Percentiles rank a stretch among this genome's conserved stretches.
Conservation (phyloP, 1,140 invertebrate genomes). For the Ostrea denselamellosa region DNA sequence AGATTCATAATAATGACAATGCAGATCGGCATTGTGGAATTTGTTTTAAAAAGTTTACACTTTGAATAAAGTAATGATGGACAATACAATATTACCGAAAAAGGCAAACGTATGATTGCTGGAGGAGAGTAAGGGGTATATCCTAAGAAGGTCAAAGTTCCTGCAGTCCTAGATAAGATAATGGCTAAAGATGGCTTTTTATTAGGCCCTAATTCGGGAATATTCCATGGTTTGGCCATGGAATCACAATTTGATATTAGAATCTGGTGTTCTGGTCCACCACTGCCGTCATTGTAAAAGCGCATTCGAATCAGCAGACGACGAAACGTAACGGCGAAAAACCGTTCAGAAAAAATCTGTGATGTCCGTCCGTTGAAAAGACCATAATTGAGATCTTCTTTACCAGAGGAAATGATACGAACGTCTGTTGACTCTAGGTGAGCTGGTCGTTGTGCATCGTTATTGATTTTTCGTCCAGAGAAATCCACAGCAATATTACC, state of each 20-base stretch:
- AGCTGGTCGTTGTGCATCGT: not conserved
- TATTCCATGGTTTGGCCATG: not conserved
- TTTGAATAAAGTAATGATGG: no score
- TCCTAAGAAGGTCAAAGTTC: conserved; percentile 16
- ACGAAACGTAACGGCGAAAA: not conserved
- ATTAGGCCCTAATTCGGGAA: not conserved
- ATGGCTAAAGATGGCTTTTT: not conserved
- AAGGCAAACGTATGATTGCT: conserved; percentile 5
- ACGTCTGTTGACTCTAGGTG: not conserved
- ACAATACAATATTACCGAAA: not conserved
- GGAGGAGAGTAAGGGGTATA: not conserved
- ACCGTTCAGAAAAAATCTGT: not conserved
- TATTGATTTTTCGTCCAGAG: not conserved
- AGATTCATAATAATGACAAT: not conserved
- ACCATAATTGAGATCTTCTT: not conserved
- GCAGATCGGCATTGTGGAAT: not conserved
- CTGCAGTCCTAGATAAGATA: not conserved
- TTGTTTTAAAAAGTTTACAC: no score
- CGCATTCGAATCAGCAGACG: not conserved
- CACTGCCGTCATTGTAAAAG: not conserved
- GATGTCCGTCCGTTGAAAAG: not conserved
- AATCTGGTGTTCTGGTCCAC: not conserved
- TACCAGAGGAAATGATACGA: not conserved
- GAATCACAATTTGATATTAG: not conserved
- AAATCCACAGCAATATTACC: not conserved